A percentile compares a stretch with the other conserved stretches of the same genome.
These are phyloP conservation scores for Ornithoptera alexandrae DNA, from an alignment of 2,888 invertebrate genomes.

Conservation along the genomic window DNA sequence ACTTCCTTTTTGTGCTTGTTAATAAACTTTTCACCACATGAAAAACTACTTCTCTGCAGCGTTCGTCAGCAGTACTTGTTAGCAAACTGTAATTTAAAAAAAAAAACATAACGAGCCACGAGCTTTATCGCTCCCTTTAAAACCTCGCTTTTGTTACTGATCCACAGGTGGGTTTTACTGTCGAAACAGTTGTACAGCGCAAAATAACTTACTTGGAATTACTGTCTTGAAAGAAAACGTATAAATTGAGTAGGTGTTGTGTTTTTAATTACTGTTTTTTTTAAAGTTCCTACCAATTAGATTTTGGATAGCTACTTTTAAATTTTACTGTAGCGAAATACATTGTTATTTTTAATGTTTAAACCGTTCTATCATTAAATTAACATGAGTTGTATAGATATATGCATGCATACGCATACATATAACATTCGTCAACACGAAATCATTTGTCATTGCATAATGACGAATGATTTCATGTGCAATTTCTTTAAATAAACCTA, in stretches of 20 bases:
- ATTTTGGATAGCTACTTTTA: no score
- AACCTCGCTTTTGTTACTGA: conserved; percentile 23
- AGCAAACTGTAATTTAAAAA: conserved; percentile 25
- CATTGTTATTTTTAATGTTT: background rate
- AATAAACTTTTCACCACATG: conserved; percentile 15
- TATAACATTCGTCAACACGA: no score
- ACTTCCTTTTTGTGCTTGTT: background rate
- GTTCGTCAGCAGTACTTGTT: conserved; percentile 22
- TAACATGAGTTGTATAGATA: background rate
- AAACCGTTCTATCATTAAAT: background rate
- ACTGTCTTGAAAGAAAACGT: conserved; percentile 1
- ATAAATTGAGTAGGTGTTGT: background rate
- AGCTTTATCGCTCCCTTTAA: conserved; percentile 26
- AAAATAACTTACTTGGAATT: conserved; percentile 9
- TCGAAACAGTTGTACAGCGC: conserved; percentile 13
- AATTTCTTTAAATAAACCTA: background rate
- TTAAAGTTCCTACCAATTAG: no score
- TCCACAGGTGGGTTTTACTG: conserved; percentile 27
- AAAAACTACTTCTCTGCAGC: conserved; percentile 12
- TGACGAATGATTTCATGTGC: background rate
- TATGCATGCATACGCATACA: no score
- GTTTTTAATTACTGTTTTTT: background rate
- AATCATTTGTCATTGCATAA: no score
- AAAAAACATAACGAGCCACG: conserved; percentile 27
- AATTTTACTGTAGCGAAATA: background rate